phyloP scores from a whole-genome alignment of 2,113 vertebrate genomes.

The Alectura lathami region DNA sequence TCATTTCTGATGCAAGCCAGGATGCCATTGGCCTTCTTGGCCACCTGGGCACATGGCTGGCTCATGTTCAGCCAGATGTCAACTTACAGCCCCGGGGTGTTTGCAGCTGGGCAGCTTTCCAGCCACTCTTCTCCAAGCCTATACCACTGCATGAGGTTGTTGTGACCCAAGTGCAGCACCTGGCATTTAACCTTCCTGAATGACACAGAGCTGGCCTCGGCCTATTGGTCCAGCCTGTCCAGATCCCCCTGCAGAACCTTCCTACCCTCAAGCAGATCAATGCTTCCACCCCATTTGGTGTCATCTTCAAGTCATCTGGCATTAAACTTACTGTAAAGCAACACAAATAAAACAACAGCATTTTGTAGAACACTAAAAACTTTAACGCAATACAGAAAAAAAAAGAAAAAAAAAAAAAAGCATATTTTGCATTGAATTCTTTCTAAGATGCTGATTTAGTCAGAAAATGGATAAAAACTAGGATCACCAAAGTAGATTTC shows the following conservation, averaged over 20 bases:
- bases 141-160: background rate
- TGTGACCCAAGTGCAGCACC: background rate
- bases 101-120: background rate
- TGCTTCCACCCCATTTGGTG: background rate
- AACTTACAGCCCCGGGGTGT: background rate
- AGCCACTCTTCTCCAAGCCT: background rate
- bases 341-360: background rate
- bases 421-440: background rate
- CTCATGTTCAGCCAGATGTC: background rate
- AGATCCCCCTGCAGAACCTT: background rate
- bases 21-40: background rate
- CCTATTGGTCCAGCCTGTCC: background rate
- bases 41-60: background rate
- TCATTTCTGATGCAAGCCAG: background rate
- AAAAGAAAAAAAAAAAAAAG: background rate
- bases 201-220: background rate
- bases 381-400: background rate
- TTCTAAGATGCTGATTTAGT: background rate
- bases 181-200: background rate
- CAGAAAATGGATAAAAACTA: background rate
- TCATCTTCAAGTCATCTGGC: background rate
- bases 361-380: background rate
- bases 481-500: background rate
- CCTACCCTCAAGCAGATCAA: background rate
- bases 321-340: background rate